A percentile compares a stretch with the other conserved stretches of the same genome.
Conservation (phyloP, 37 sponge, comb jelly and placozoan species). For the Sycon ciliatum region DNA sequence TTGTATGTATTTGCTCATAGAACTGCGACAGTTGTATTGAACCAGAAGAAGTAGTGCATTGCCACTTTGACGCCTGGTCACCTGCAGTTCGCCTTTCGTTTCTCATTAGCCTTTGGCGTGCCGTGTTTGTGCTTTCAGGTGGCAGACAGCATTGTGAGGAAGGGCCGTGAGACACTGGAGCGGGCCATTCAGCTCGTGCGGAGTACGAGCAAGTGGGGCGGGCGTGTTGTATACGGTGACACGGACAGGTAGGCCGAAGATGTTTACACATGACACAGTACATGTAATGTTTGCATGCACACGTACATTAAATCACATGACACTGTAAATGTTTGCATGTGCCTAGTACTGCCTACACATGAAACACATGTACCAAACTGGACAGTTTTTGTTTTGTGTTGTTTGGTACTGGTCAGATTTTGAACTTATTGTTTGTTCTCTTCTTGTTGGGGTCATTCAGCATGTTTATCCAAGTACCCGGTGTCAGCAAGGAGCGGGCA, state of each 20-base stretch:
- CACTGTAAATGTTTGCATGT: no score
- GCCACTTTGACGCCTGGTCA: no score
- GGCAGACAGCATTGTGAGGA: slow-evolving; percentile 83
- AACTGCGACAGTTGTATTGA: neutral
- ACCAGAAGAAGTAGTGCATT: no score
- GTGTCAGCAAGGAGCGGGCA: slow-evolving; percentile 64
- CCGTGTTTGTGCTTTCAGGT: slow-evolving; percentile 27
- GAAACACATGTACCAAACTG: no score
- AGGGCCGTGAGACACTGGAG: slow-evolving; percentile 84
- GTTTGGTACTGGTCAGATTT: no score
- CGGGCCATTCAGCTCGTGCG: slow-evolving; percentile 80
- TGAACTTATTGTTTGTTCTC: no score
- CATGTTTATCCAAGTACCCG: slow-evolving; percentile 73
- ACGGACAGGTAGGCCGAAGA: slow-evolving; percentile 71
- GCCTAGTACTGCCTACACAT: no score
- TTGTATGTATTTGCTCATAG: slow-evolving; percentile 8
- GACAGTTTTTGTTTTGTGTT: no score
- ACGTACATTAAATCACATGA: no score
- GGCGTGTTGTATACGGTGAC: slow-evolving; percentile 87
- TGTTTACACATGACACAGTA: neutral
- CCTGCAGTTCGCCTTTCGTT: no score
- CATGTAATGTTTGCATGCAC: no score
- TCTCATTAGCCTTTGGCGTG: no score
- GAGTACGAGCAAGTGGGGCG: slow-evolving; percentile 67
- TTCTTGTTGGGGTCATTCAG: slow-evolving; percentile 16